phyloP scores from a whole-genome alignment of 2,113 vertebrate genomes.

The Heterochromis multidens region DNA sequence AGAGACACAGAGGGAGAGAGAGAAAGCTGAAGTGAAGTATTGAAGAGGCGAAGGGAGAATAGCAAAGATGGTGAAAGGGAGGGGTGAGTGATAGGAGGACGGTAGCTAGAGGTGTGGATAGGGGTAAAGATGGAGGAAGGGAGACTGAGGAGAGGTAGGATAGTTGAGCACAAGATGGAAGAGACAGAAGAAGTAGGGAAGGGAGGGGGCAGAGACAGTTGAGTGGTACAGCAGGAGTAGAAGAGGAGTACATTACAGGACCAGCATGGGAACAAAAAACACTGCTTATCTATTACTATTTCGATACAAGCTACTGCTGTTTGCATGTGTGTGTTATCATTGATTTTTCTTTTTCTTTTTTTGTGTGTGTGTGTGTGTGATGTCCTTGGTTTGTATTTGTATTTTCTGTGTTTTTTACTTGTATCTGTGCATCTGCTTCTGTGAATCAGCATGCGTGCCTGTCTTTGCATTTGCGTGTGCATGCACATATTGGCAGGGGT shows the following conservation, averaged over 20 bases:
- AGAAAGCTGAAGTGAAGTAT: neutral
- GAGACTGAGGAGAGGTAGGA: neutral
- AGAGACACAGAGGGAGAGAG: neutral
- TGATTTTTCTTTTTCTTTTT: neutral
- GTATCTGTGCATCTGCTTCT: neutral
- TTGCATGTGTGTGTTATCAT: neutral
- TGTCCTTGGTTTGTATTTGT: neutral
- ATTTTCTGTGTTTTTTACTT: neutral
- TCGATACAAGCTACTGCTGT: neutral
- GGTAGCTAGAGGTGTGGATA: neutral
- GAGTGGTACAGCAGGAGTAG: neutral
- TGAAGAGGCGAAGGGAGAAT: neutral
- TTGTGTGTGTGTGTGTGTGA: neutral
- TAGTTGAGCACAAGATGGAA: neutral
- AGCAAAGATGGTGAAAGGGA: neutral
- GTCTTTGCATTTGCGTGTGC: neutral
- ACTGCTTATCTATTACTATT: conserved; percentile 9
- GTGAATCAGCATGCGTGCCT: neutral
- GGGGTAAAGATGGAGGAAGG: neutral
- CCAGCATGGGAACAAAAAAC: conserved; percentile 28
- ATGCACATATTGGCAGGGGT: conserved; percentile 16
- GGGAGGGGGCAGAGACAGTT: neutral
- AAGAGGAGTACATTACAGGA: neutral
- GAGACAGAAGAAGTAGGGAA: neutral
- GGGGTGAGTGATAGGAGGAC: neutral